Evolutionary conservation across 2,888 invertebrate genomes (phyloP).

Genomic region (Chloroclystis v-ata): DNA sequence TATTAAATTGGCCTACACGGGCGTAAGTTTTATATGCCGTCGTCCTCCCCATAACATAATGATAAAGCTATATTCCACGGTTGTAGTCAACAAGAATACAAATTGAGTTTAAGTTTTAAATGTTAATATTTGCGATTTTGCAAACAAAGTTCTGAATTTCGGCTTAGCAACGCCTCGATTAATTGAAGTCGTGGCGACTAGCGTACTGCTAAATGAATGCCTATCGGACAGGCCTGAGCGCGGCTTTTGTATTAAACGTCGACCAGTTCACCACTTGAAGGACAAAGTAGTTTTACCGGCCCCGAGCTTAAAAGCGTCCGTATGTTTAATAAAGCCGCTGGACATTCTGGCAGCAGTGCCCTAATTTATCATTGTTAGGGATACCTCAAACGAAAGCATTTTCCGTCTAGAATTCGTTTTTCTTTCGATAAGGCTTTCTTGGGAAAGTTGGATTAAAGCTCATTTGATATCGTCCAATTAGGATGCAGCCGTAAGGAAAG

Average conservation of each 20-base stretch:
- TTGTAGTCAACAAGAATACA: conserved; percentile 27
- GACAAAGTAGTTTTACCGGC: conserved; percentile 48
- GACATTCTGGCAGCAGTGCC: conserved; percentile 55
- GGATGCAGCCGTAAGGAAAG: conserved; percentile 32
- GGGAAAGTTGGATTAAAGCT: conserved; percentile 45
- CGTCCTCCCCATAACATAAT: conserved; percentile 5
- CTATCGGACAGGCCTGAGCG: conserved; percentile 35
- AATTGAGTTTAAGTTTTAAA: conserved; percentile 29
- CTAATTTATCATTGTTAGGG: conserved; percentile 71
- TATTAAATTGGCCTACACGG: conserved; percentile 6
- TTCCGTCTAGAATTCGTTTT: conserved; percentile 53
- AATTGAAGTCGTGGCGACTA: conserved; percentile 36
- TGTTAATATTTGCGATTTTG: conserved; percentile 34
- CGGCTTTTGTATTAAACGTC: conserved; percentile 31
- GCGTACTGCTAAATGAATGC: conserved; percentile 23
- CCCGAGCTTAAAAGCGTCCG: conserved; percentile 47
- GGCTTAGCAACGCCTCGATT: conserved; percentile 40
- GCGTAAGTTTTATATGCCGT: conserved; percentile 14
- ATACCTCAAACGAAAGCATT: conserved; percentile 65
- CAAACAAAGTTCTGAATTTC: conserved; percentile 36
- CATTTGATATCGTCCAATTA: conserved; percentile 50
- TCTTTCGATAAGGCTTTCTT: conserved; percentile 44
- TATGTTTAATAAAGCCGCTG: conserved; percentile 64
- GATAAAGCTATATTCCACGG: conserved; percentile 18
- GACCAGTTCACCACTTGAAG: conserved; percentile 40